Base-by-base conservation (phyloP, 2,888 invertebrate genomes). In the Scaptomyza polygonia region DNA sequence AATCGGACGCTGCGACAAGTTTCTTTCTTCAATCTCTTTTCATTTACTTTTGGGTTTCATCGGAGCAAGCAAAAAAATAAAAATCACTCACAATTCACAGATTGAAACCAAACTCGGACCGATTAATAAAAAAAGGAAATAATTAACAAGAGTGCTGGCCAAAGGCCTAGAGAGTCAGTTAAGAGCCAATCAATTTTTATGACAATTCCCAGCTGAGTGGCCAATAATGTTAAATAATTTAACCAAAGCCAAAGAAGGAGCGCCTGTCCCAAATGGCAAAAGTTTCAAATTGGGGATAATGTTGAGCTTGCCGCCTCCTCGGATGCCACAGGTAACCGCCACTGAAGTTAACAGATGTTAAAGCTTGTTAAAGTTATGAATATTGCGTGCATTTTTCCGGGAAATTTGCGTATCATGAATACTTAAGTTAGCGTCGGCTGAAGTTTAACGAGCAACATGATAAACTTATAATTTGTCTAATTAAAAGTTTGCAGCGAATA, bases 391-490 rank as follows among this genome's bases (percentile, higher is more conserved):
- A 40, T 52, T 63, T 65, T 39, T n/a, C n/a, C n/a, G 25, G 21
- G 32, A 43, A 47, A 48, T 48, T 48, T 48, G 18, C 48, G 32
- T 30, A 66, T 75, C 40, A 70, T 83, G 72, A 69, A 77, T 83
- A 75, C 67, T 70, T 59, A 77, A 70, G 59, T 66, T 76, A 44
- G n/a, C 52, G 48, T 52, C 16, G 45, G 63, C 58, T 67, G 43
- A 59, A 65, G 63, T 63, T 81, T 55, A 85, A 74, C 51, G 61
- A 51, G 52, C 65, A 72, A 62, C 66, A 54, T 51, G 49, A 29
- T 54, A 63, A 85, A 79, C 59, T 79, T 72, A 66, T 84, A 87
- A 84, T 85, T 79, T 78, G 69, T 68, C 76, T 78, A 79, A 87
- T 84, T 84, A 85, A 87, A 84, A 84, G 72, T 85, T 84, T 51